Percentiles rank a stretch among this genome's conserved stretches.
phyloP scores from a whole-genome alignment of 2,797 vertebrate genomes.

The Dermochelys coriacea region DNA sequence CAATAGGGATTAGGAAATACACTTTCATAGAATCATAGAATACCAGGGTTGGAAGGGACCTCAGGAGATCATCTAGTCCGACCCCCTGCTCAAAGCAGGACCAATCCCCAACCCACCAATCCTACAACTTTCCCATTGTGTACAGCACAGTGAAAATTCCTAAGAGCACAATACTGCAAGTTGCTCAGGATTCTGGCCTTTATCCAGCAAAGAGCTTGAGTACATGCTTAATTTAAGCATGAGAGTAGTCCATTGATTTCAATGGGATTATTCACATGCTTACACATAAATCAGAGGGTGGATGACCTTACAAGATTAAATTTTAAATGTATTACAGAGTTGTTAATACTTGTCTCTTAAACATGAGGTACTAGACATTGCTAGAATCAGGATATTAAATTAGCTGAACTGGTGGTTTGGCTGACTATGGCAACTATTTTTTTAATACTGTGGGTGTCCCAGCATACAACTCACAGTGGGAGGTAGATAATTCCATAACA shows the following conservation, averaged over 20 bases:
- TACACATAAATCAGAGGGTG: not conserved
- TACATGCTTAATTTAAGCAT: not conserved
- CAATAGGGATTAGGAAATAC: not conserved
- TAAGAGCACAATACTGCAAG: not conserved
- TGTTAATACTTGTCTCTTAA: not conserved
- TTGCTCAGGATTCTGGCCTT: not conserved
- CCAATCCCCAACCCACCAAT: no score
- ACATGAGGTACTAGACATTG: not conserved
- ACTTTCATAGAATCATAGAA: no score
- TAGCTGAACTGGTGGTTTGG: no score
- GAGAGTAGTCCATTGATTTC: not conserved
- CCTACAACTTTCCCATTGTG: no score
- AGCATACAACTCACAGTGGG: not conserved
- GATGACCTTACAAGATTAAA: not conserved
- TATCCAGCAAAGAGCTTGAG: not conserved
- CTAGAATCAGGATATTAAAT: not conserved
- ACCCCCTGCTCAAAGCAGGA: no score
- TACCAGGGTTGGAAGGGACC: no score
- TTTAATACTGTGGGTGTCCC: not conserved
- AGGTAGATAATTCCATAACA: not conserved
- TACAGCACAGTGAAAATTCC: not conserved
- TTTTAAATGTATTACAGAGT: not conserved
- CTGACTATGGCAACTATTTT: not conserved
- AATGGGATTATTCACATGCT: rapidly evolving
- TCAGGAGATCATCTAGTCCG: no score